Evolutionary conservation across 2,113 vertebrate species (phyloP).

Genomic region (Recurvirostra avosetta): DNA sequence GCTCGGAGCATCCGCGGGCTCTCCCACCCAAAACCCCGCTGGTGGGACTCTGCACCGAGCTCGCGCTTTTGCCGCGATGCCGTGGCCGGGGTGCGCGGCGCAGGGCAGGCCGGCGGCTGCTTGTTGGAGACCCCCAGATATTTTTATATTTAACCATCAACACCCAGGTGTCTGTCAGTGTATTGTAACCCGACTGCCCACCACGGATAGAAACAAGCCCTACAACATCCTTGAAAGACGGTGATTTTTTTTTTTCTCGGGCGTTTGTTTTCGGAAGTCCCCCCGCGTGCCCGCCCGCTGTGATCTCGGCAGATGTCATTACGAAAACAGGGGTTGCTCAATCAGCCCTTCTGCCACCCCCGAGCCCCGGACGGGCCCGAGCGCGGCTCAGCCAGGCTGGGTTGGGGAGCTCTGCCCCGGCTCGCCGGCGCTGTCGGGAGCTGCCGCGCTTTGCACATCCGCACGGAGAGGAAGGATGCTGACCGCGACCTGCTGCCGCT

Average conservation of each 20-base stretch:
- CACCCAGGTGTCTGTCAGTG: background rate
- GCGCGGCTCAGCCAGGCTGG: background rate
- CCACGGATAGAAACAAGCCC: background rate
- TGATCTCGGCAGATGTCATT: fast-evolving
- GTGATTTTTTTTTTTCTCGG: background rate
- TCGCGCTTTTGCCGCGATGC: fast-evolving
- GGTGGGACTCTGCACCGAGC: background rate
- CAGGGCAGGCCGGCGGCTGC: background rate
- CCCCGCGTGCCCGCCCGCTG: background rate
- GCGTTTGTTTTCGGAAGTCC: background rate
- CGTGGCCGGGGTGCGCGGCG: background rate
- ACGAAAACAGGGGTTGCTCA: background rate
- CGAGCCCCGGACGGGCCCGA: fast-evolving
- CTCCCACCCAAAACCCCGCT: background rate
- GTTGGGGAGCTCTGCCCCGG: background rate
- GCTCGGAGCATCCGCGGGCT: background rate
- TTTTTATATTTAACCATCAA: background rate
- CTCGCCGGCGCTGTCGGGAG: fast-evolving
- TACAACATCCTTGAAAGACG: background rate
- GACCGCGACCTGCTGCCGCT: background rate
- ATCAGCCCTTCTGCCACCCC: background rate
- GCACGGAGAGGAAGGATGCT: background rate
- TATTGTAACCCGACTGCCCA: background rate
- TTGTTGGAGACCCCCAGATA: background rate
- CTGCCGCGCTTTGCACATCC: background rate